Conservation (phyloP, 64 coral and sea anemone species). For the Pocillopora damicornis region DNA sequence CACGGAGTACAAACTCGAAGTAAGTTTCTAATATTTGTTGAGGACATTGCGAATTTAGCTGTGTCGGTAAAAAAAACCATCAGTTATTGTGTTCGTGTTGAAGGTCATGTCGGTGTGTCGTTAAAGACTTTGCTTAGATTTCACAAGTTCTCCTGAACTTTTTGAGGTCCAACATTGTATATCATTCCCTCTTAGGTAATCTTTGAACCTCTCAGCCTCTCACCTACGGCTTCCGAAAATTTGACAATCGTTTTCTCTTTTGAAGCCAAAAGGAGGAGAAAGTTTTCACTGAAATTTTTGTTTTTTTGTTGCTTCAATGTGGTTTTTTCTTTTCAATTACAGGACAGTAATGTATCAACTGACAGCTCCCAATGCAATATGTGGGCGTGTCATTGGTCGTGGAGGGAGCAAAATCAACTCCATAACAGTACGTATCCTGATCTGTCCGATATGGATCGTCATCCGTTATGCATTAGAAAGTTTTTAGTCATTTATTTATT, state of each 20-base stretch:
- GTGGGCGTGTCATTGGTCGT: conserved; percentile 97
- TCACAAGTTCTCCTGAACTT: too few species aligned
- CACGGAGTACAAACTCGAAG: conserved; percentile 87
- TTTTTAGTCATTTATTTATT: neutral
- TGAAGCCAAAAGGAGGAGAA: too few species aligned
- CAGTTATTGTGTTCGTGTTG: neutral
- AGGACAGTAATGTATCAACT: conserved; percentile 90
- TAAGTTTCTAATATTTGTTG: conserved; percentile 29
- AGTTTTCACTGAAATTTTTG: too few species aligned
- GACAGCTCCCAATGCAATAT: conserved; percentile 91
- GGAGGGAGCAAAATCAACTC: conserved; percentile 97
- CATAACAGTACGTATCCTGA: conserved; percentile 79
- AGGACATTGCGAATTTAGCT: neutral
- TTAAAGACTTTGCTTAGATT: too few species aligned
- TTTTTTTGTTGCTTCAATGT: neutral
- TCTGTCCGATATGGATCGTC: neutral
- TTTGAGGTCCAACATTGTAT: too few species aligned
- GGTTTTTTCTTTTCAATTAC: neutral
- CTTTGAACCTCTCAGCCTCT: too few species aligned
- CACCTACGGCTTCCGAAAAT: too few species aligned
- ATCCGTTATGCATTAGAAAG: neutral
- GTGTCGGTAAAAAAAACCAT: neutral
- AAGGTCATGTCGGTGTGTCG: too few species aligned
- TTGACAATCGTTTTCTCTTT: too few species aligned
- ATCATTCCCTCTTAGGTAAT: too few species aligned